Evolutionary conservation across 1,140 invertebrate species (phyloP).

Genomic region (Eumaeus atala): DNA sequence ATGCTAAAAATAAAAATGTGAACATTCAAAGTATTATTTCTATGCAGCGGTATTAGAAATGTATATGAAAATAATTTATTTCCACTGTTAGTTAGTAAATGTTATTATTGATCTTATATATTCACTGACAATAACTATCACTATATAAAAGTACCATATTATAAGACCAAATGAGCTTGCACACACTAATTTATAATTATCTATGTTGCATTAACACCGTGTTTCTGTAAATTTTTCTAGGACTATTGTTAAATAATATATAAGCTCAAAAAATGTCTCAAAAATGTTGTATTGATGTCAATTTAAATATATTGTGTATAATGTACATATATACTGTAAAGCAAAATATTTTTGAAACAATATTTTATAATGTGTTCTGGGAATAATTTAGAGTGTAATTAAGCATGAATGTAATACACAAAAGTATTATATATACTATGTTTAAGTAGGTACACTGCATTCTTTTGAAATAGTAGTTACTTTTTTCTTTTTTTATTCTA

Average conservation of each 20-base stretch:
- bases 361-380: neutral
- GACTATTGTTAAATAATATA: constrained; percentile 2
- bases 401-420: too few species aligned
- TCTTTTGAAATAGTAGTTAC: too few species aligned
- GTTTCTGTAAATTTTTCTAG: neutral
- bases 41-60: constrained; percentile 38
- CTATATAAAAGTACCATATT: constrained; percentile 27
- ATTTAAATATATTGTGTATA: neutral
- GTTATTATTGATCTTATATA: constrained; percentile 5
- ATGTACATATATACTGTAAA: constrained; percentile 1
- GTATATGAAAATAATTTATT: constrained; percentile 30
- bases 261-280: neutral
- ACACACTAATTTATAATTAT: constrained; percentile 11
- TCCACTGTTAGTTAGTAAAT: constrained; percentile 5
- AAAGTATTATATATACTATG: too few species aligned
- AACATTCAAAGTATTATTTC: constrained; percentile 43
- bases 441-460: too few species aligned
- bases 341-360: constrained; percentile 5
- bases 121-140: constrained; percentile 64
- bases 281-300: neutral
- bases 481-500: too few species aligned
- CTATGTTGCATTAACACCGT: neutral
- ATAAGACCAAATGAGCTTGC: constrained; percentile 57
- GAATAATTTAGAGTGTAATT: neutral
- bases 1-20: constrained; percentile 21